phyloP scores from a whole-genome alignment of 2,888 invertebrate genomes.

The Sicus ferrugineus region DNA sequence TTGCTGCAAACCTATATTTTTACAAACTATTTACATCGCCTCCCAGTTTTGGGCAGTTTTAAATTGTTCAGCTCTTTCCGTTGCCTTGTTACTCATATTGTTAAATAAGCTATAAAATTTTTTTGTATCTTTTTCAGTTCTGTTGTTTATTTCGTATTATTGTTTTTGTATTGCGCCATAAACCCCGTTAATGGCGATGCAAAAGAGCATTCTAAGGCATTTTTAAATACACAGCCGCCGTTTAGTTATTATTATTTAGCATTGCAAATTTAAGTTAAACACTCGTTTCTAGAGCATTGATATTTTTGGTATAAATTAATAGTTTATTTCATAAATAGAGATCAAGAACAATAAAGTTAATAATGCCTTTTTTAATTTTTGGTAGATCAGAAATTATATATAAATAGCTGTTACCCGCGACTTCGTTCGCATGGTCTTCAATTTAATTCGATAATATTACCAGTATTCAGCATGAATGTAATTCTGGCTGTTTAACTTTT shows the following conservation, averaged over 20 bases:
- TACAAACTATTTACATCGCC: not conserved
- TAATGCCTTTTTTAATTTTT: too few relatives aligned
- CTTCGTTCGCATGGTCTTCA: too few relatives aligned
- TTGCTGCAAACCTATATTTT: conserved; percentile 3
- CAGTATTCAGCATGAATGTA: too few relatives aligned
- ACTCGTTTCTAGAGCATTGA: too few relatives aligned
- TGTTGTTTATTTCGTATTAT: conserved; percentile 38
- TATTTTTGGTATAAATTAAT: too few relatives aligned
- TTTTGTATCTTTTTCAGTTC: conserved; percentile 13
- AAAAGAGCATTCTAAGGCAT: not conserved
- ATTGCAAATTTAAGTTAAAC: not conserved
- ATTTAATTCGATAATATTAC: too few relatives aligned
- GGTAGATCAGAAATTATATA: too few relatives aligned
- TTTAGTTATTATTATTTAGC: not conserved
- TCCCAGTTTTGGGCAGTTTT: conserved; percentile 17
- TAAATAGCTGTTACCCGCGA: too few relatives aligned
- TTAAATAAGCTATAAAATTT: not conserved
- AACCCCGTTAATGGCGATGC: too few relatives aligned
- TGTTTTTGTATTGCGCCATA: conserved; percentile 30
- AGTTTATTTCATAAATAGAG: too few relatives aligned
- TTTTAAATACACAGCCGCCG: not conserved
- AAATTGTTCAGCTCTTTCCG: not conserved
- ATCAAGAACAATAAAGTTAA: too few relatives aligned
- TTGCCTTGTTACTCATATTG: not conserved
- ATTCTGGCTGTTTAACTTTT: too few relatives aligned